Conservation (phyloP, 2,888 invertebrate species). For the Scaptomyza cyrtandrae region DNA sequence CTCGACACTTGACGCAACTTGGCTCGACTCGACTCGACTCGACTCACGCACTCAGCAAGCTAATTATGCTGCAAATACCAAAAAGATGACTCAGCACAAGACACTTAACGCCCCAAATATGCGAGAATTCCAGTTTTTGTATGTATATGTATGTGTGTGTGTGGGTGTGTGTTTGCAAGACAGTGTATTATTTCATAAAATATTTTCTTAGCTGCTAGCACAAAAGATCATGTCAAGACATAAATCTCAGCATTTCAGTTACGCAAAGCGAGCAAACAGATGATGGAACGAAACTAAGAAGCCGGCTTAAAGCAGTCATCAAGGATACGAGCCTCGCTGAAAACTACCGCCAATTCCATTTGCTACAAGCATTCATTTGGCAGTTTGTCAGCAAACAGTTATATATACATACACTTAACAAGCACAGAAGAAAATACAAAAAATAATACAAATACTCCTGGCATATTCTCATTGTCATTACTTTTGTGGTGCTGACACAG, state of each 20-base stretch:
- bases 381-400: slow-evolving; percentile 37
- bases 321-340: slow-evolving; percentile 21
- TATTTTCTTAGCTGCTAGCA: slow-evolving; percentile 76
- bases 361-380: slow-evolving; percentile 35
- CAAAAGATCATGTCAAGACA: slow-evolving; percentile 80
- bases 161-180: slow-evolving; percentile 2
- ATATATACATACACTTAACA: background rate
- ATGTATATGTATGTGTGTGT: slow-evolving; percentile 2
- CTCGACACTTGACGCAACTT: slow-evolving; percentile 37
- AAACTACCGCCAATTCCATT: slow-evolving; percentile 44
- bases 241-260: slow-evolving; percentile 79
- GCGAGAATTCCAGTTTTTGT: slow-evolving; percentile 10
- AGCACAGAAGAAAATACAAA: slow-evolving; percentile 15
- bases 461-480: slow-evolving; percentile 79
- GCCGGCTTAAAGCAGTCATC: slow-evolving; percentile 45
- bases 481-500: slow-evolving; percentile 77
- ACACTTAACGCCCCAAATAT: slow-evolving; percentile 72
- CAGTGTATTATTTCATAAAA: slow-evolving; percentile 76
- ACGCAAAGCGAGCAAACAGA: slow-evolving; percentile 52
- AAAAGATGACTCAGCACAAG: slow-evolving; percentile 73
- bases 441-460: slow-evolving; percentile 73
- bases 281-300: slow-evolving; percentile 53
- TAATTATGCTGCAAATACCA: slow-evolving; percentile 77
- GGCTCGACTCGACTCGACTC: slow-evolving; percentile 16
- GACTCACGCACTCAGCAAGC: slow-evolving; percentile 71